Percentiles rank a stretch among this genome's conserved stretches.
Evolutionary conservation across 2,113 vertebrate species (phyloP).

Genomic region (Paedocypris sp.): DNA sequence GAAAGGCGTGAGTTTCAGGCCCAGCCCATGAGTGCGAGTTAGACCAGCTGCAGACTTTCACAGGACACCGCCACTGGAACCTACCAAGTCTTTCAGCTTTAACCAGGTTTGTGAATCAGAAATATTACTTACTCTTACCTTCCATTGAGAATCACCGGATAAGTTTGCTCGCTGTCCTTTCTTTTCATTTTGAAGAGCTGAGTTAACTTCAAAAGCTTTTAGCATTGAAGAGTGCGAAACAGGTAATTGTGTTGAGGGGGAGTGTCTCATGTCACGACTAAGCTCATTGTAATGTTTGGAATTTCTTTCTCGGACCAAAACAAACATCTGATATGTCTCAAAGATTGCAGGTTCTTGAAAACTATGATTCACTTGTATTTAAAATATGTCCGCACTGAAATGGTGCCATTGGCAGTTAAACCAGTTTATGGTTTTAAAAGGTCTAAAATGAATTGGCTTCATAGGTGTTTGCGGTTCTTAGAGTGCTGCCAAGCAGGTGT

Average conservation of each 20-base stretch:
- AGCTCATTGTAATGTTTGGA: slow-evolving; percentile 1
- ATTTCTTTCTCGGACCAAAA: not conserved
- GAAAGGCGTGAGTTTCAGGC: slow-evolving; percentile 49
- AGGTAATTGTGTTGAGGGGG: not conserved
- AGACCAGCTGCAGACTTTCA: slow-evolving; percentile 22
- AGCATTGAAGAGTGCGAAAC: not conserved
- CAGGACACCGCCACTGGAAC: slow-evolving; percentile 34
- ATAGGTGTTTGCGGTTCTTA: not conserved
- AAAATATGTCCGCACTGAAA: not conserved
- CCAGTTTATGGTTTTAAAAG: not conserved
- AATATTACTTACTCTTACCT: not conserved
- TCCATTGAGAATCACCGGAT: not conserved
- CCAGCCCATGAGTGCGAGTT: slow-evolving; percentile 43
- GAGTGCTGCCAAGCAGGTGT: not conserved
- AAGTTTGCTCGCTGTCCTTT: not conserved
- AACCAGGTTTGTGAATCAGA: not conserved
- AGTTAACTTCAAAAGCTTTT: not conserved
- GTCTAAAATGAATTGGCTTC: not conserved
- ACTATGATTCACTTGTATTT: too few relatives aligned
- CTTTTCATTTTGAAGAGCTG: not conserved
- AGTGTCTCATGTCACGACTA: not conserved
- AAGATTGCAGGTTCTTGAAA: too few relatives aligned
- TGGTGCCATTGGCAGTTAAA: not conserved
- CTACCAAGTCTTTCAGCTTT: not conserved
- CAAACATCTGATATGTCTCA: not conserved